phyloP scores from a whole-genome alignment of 2,888 invertebrate genomes.

The Drosophila ustulata region DNA sequence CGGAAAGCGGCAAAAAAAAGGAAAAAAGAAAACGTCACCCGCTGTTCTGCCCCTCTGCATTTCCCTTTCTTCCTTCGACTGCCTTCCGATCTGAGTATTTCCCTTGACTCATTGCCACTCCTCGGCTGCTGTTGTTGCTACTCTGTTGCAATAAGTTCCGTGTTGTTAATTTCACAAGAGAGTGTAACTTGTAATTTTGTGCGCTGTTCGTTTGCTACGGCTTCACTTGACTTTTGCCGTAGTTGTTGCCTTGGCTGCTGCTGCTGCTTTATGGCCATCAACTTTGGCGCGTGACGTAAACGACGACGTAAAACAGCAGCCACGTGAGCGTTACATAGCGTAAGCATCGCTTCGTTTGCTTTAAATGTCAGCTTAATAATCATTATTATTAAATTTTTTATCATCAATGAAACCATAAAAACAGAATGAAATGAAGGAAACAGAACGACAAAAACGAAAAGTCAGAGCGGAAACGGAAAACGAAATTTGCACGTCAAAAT shows the following conservation, averaged over 20 bases:
- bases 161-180: constrained; percentile 81
- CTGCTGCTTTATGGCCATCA: constrained; percentile 59
- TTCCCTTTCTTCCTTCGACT: background rate
- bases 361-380: constrained; percentile 70
- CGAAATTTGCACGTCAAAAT: constrained; percentile 27
- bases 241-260: constrained; percentile 5
- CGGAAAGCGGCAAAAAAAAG: constrained; percentile 48
- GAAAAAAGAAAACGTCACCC: constrained; percentile 42
- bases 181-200: constrained; percentile 77
- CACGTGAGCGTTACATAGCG: constrained; percentile 72
- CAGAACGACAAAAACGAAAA: constrained; percentile 1
- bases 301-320: constrained; percentile 68
- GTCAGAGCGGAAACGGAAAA: constrained; percentile 22
- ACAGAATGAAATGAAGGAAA: background rate
- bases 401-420: constrained; percentile 21
- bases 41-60: background rate
- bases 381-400: constrained; percentile 43
- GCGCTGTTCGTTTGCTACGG: constrained; percentile 50
- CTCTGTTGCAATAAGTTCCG: constrained; percentile 78
- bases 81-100: background rate
- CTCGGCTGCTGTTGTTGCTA: constrained; percentile 12
- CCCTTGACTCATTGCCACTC: background rate
- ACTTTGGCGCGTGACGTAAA: constrained; percentile 68
- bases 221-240: constrained; percentile 44
- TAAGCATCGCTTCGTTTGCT: constrained; percentile 68